Evolutionary conservation across 2,888 invertebrate genomes (phyloP).

Genomic region (Eremobia ochroleuca): DNA sequence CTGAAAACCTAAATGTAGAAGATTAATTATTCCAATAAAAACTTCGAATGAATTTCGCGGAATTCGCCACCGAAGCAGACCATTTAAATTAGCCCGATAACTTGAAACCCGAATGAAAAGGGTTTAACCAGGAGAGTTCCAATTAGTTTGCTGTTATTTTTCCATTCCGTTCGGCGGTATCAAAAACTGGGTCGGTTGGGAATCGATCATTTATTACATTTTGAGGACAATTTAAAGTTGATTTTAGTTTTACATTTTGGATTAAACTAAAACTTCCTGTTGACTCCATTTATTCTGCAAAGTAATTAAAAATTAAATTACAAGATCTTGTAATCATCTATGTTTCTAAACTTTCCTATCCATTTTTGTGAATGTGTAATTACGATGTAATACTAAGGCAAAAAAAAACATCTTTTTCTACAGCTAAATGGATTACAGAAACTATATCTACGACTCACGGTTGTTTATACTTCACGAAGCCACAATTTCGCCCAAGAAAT

Average conservation of each 20-base stretch:
- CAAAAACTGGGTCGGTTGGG: constrained; percentile 82
- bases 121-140: constrained; percentile 88
- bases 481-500: constrained; percentile 39
- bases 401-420: neutral
- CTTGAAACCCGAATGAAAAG: constrained; percentile 88
- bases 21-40: constrained; percentile 78
- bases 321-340: neutral
- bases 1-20: constrained; percentile 63
- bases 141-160: constrained; percentile 91
- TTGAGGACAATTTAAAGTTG: constrained; percentile 43
- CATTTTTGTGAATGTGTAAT: neutral
- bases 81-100: constrained; percentile 90
- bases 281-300: neutral
- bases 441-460: constrained; percentile 25
- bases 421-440: constrained; percentile 18
- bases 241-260: constrained; percentile 33
- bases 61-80: constrained; percentile 85
- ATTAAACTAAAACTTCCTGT: neutral
- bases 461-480: constrained; percentile 44
- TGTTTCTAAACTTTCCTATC: neutral
- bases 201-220: constrained; percentile 74
- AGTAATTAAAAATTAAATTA: neutral
- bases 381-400: neutral
- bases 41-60: constrained; percentile 79
- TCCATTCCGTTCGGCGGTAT: constrained; percentile 83